Conservation (phyloP, 2,797 vertebrate genomes). For the Periophthalmus magnuspinnatus region DNA sequence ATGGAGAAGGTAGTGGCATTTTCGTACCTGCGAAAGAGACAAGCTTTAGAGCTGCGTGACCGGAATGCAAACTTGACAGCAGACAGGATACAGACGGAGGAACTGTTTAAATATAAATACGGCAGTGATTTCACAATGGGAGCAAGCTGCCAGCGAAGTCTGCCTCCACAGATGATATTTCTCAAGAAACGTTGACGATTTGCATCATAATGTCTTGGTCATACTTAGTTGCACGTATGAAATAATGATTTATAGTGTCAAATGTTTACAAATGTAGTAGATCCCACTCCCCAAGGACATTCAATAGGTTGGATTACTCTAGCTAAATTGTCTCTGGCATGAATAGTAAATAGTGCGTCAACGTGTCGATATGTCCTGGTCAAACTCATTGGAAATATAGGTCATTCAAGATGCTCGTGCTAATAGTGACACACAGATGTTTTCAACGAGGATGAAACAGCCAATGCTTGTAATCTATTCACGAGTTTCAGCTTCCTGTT, state of each 20-base stretch:
- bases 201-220: not conserved
- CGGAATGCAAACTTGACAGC: slow-evolving; percentile 43
- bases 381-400: not conserved
- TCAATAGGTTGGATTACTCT: not conserved
- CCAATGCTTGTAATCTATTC: not conserved
- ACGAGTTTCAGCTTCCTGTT: no score
- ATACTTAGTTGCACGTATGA: not conserved
- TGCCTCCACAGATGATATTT: not conserved
- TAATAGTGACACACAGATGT: not conserved
- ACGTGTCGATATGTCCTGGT: not conserved
- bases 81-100: slow-evolving; percentile 22
- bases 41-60: slow-evolving; percentile 36
- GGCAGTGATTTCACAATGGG: slow-evolving; percentile 31
- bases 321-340: not conserved
- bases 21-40: slow-evolving; percentile 44
- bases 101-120: slow-evolving; percentile 22
- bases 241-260: no score
- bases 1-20: slow-evolving; percentile 51
- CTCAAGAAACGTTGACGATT: not conserved
- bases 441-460: not conserved
- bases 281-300: not conserved
- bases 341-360: not conserved
- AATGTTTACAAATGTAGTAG: not conserved
- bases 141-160: slow-evolving; percentile 4
- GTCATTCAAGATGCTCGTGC: not conserved